Conservation (phyloP, 2,888 invertebrate species). For the Apomyelois bistriatella region DNA sequence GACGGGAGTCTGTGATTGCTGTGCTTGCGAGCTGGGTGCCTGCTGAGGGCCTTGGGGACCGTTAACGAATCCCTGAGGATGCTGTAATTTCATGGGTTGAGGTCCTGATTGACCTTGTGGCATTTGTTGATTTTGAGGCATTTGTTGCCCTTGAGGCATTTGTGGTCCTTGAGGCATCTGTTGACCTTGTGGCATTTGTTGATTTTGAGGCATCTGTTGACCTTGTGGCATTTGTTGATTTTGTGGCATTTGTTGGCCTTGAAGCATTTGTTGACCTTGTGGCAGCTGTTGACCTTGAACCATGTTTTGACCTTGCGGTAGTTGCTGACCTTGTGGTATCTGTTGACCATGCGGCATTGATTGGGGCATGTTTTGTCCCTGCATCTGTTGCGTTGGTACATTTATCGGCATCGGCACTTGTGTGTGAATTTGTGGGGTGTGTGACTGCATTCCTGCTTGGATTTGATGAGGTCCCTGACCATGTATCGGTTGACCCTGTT, state of each 20-base stretch:
- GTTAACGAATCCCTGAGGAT: constrained; percentile 33
- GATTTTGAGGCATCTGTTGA: constrained; percentile 33
- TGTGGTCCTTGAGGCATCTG: constrained; percentile 23
- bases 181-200: constrained; percentile 29
- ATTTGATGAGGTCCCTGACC: constrained; percentile 17
- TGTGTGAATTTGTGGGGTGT: constrained; percentile 29
- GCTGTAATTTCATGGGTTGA: constrained; percentile 37
- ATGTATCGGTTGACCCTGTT: constrained; percentile 15
- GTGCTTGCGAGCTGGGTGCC: constrained; percentile 27
- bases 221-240: constrained; percentile 20
- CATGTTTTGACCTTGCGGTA: constrained; percentile 29
- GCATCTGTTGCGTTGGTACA: constrained; percentile 26
- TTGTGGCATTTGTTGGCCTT: constrained; percentile 27
- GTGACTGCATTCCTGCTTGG: constrained; percentile 21
- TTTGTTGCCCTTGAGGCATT: constrained; percentile 24
- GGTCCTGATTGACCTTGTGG: constrained; percentile 29
- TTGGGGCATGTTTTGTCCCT: constrained; percentile 29
- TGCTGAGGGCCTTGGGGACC: constrained; percentile 36
- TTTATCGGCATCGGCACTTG: constrained; percentile 35
- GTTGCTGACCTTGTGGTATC: constrained; percentile 23
- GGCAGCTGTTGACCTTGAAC: constrained; percentile 30
- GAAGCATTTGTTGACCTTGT: constrained; percentile 28
- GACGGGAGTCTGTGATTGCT: constrained; percentile 48
- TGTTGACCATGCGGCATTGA: constrained; percentile 25
- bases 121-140: constrained; percentile 30